Evolutionary conservation across 2,797 vertebrate species (phyloP).

Genomic region (Coilia nasus): DNA sequence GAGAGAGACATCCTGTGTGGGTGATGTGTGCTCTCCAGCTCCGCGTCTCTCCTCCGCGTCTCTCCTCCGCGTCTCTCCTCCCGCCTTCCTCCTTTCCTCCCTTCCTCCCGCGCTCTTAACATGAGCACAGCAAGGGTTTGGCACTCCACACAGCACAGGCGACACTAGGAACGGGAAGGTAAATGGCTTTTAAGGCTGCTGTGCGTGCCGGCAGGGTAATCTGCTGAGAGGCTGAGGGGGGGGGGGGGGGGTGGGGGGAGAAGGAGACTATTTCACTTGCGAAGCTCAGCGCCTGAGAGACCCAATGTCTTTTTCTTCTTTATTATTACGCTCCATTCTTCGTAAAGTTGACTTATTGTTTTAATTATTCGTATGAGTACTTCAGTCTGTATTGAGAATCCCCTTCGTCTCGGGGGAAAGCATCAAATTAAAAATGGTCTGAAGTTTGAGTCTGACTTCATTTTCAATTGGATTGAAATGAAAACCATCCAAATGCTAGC

Average conservation of each 20-base stretch:
- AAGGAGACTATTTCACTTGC: neutral
- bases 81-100: no score
- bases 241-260: neutral
- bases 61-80: neutral
- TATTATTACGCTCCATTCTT: neutral
- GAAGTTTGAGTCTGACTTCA: neutral
- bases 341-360: constrained; percentile 15
- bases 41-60: neutral
- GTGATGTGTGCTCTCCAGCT: neutral
- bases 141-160: neutral
- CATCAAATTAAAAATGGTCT: neutral
- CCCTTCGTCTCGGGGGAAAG: neutral
- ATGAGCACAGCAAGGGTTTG: constrained; percentile 22
- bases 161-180: neutral
- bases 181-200: constrained; percentile 14
- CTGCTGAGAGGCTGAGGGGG: neutral
- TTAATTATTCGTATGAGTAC: neutral
- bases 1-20: constrained; percentile 2
- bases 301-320: neutral
- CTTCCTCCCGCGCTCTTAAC: neutral
- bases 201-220: neutral
- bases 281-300: neutral
- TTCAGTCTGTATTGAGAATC: neutral
- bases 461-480: neutral
- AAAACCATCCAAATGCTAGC: neutral